These are phyloP conservation scores for Melipona bicolor DNA, from an alignment of 2,888 invertebrate species.

Conservation along the genomic window DNA sequence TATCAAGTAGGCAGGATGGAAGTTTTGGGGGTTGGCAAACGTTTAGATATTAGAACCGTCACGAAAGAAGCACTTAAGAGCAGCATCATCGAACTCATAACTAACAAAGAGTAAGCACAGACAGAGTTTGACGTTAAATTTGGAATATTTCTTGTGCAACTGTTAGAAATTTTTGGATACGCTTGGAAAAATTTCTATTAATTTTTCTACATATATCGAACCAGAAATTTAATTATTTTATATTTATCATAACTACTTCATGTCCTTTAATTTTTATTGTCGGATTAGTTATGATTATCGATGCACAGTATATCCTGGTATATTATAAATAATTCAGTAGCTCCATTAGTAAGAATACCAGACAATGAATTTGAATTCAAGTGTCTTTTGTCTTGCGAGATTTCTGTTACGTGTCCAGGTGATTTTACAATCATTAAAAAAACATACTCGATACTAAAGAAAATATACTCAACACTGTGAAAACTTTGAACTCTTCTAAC, in stretches of 20 bases:
- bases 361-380: rapidly evolving
- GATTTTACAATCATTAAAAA: neutral
- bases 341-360: too few species aligned
- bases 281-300: too few species aligned
- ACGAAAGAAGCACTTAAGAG: conserved; percentile 44
- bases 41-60: conserved; percentile 49
- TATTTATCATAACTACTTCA: too few species aligned
- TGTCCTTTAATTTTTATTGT: too few species aligned
- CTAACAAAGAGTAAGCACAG: conserved; percentile 58
- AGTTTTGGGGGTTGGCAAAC: conserved; percentile 58
- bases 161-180: too few species aligned
- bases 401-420: rapidly evolving
- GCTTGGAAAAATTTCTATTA: neutral
- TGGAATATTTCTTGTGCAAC: neutral
- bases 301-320: too few species aligned
- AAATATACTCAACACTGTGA: rapidly evolving
- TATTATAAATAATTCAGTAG: too few species aligned
- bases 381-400: rapidly evolving
- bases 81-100: conserved; percentile 62
- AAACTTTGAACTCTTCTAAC: neutral
- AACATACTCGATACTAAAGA: rapidly evolving
- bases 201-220: too few species aligned
- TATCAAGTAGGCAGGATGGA: conserved; percentile 60
- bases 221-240: too few species aligned
- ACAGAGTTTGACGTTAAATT: neutral